Conservation (phyloP, 2,113 vertebrate genomes). For the Ceratotherium simum region DNA sequence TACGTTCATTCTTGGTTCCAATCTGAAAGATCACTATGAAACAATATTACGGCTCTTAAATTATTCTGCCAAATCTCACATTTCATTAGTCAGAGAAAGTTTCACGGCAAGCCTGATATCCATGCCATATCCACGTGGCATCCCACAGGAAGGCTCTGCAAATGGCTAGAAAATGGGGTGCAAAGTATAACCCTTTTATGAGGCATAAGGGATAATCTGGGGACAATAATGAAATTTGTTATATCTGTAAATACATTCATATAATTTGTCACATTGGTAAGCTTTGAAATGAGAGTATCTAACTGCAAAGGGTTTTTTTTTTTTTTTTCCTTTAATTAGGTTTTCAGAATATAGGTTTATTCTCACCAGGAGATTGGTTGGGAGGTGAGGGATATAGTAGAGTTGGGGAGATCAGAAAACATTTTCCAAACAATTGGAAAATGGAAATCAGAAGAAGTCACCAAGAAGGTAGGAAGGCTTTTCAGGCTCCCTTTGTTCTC, state of each 20-base stretch:
- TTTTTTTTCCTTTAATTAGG: neutral
- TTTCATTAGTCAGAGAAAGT: neutral
- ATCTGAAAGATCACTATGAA: neutral
- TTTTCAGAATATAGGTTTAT: neutral
- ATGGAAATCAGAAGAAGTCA: neutral
- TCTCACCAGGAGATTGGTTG: neutral
- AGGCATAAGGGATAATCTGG: neutral
- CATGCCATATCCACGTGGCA: neutral
- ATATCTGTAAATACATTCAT: neutral
- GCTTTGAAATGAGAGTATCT: neutral
- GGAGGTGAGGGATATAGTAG: neutral
- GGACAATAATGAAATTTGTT: neutral
- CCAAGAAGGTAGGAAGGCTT: accelerated
- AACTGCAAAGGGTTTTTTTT: neutral
- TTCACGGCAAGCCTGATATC: neutral
- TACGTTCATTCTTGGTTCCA: neutral
- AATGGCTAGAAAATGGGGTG: neutral
- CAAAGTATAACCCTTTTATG: neutral
- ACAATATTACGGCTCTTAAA: neutral
- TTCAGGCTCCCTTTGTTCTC: neutral
- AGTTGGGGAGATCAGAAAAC: neutral
- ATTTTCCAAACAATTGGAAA: neutral
- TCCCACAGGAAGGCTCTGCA: neutral
- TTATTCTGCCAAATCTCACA: neutral
- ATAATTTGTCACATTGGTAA: neutral